Evolutionary conservation across 1,140 invertebrate genomes (phyloP).

Genomic region (honey bee (Apis mellifera)): DNA sequence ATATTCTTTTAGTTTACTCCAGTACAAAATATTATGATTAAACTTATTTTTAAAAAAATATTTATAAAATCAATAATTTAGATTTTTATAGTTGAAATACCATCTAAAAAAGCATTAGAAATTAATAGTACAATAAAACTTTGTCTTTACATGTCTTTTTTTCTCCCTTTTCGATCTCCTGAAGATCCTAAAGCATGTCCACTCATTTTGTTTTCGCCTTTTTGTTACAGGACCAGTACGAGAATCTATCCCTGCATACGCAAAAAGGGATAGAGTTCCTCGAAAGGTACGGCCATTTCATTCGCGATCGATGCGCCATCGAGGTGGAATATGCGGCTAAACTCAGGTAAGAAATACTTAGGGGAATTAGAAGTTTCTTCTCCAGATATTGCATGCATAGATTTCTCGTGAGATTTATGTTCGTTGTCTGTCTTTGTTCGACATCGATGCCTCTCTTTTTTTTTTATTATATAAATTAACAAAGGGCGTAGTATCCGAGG

Average conservation of each 20-base stretch:
- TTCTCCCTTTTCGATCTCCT: neutral
- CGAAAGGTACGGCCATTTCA: slow-evolving; percentile 96
- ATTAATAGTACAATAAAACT: too few relatives aligned
- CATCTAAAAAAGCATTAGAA: too few relatives aligned
- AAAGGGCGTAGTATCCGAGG: slow-evolving; percentile 48
- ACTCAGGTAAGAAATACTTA: slow-evolving; percentile 87
- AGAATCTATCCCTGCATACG: slow-evolving; percentile 96
- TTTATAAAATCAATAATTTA: too few relatives aligned
- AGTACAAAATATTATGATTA: too few relatives aligned
- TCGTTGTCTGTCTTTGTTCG: neutral
- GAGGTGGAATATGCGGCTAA: slow-evolving; percentile 98
- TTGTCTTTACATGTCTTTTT: neutral
- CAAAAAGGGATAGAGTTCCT: slow-evolving; percentile 99
- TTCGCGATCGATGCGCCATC: slow-evolving; percentile 95
- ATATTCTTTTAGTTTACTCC: too few relatives aligned
- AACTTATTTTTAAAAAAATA: too few relatives aligned
- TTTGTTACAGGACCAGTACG: slow-evolving; percentile 94
- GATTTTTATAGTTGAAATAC: too few relatives aligned
- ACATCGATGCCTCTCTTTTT: slow-evolving; percentile 32
- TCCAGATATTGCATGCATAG: neutral
- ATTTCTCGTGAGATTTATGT: neutral
- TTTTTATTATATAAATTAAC: slow-evolving; percentile 42
- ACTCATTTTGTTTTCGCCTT: neutral
- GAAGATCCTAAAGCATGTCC: neutral
- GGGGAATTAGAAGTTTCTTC: neutral